These are phyloP conservation scores for Ceratina australensis DNA, from an alignment of 1,140 invertebrate species.

Conservation along the genomic window DNA sequence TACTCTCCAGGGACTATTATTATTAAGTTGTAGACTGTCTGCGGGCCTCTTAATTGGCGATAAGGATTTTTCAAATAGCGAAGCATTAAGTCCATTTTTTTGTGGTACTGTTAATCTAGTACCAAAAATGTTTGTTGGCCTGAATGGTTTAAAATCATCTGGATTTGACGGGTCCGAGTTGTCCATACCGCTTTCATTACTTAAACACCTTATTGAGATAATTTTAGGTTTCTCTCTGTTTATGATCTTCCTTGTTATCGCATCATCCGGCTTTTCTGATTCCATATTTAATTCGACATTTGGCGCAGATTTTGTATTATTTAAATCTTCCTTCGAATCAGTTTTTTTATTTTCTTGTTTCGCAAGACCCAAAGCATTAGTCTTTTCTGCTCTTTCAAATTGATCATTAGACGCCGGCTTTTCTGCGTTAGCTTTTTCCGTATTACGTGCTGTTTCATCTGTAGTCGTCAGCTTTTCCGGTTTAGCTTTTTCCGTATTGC, in stretches of 20 bases:
- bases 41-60: conserved; percentile 65
- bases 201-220: conserved; percentile 48
- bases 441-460: no score
- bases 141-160: conserved; percentile 55
- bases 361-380: background rate
- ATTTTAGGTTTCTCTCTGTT: conserved; percentile 1
- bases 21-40: conserved; percentile 53
- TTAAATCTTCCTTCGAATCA: background rate
- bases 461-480: no score
- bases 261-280: background rate
- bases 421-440: background rate
- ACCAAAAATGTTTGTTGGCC: conserved; percentile 56
- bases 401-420: background rate
- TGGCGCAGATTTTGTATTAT: background rate
- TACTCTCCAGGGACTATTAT: conserved; percentile 68
- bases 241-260: background rate
- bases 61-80: conserved; percentile 66
- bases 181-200: conserved; percentile 46
- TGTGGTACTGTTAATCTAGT: conserved; percentile 35
- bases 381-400: background rate
- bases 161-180: conserved; percentile 40
- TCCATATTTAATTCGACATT: background rate
- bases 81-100: conserved; percentile 60
- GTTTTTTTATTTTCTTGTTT: background rate
- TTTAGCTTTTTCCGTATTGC: conserved; percentile 17